A percentile compares a stretch with the other conserved stretches of the same genome.
phyloP scores from a whole-genome alignment of 2,888 invertebrate species.

The Mycogona germanica region DNA sequence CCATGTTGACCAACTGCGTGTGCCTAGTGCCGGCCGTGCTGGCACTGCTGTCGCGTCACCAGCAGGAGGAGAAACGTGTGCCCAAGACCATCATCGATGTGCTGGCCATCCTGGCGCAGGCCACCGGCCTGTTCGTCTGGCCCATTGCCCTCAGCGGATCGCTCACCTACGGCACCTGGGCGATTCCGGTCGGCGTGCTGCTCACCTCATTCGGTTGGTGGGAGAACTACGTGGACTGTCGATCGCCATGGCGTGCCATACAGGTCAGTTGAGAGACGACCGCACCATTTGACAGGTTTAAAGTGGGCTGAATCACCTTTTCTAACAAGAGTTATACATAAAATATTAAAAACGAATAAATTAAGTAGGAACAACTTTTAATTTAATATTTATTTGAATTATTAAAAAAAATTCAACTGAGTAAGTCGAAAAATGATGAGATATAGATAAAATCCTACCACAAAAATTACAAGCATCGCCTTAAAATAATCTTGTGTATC shows the following conservation, averaged over 20 bases:
- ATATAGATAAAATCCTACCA: too few relatives aligned
- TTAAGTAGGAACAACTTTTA: too few relatives aligned
- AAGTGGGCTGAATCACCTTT: too few relatives aligned
- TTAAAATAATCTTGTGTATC: too few relatives aligned
- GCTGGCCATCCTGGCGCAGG: conserved; percentile 73
- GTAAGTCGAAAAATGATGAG: too few relatives aligned
- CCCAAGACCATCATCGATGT: conserved; percentile 46
- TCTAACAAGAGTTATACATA: too few relatives aligned
- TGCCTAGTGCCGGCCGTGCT: conserved; percentile 79
- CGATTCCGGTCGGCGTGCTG: conserved; percentile 71
- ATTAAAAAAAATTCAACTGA: too few relatives aligned
- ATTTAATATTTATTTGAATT: too few relatives aligned
- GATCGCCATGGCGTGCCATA: conserved; percentile 64
- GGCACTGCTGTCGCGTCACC: conserved; percentile 59
- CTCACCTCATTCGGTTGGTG: conserved; percentile 92
- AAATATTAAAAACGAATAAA: too few relatives aligned
- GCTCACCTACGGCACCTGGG: conserved; percentile 44
- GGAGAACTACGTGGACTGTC: conserved; percentile 89
- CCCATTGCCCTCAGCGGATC: conserved; percentile 43
- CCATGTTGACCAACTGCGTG: conserved; percentile 90
- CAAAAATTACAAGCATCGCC: too few relatives aligned
- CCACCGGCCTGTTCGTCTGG: conserved; percentile 84
- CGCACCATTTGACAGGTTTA: too few relatives aligned
- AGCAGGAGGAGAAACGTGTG: conserved; percentile 45
- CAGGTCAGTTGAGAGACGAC: too few relatives aligned